phyloP scores from a whole-genome alignment of 1,140 invertebrate genomes.

The Lordiphosa stackelbergi region DNA sequence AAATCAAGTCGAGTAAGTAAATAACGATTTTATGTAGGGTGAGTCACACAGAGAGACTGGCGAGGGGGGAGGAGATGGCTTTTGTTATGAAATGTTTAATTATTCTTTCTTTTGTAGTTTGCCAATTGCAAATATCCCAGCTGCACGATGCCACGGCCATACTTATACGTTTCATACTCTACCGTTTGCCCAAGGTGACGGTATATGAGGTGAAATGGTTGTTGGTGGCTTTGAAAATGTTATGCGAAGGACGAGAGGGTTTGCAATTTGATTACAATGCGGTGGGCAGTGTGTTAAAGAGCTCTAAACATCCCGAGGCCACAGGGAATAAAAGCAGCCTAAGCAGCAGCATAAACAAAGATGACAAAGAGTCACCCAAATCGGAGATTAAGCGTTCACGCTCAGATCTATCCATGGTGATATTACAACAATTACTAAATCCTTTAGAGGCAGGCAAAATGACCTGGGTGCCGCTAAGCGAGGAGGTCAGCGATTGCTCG shows the following conservation, averaged over 20 bases:
- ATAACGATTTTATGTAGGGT: slow-evolving; percentile 28
- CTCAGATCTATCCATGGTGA: slow-evolving; percentile 81
- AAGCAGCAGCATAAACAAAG: slow-evolving; percentile 31
- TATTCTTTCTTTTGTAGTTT: slow-evolving; percentile 77
- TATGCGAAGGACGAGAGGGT: slow-evolving; percentile 60
- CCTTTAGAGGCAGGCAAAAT: slow-evolving; percentile 78
- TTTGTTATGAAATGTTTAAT: background rate
- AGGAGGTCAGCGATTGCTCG: slow-evolving; percentile 67
- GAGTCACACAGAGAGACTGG: no score
- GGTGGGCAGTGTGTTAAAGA: slow-evolving; percentile 59
- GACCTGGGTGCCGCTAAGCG: slow-evolving; percentile 71
- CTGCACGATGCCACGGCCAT: slow-evolving; percentile 68
- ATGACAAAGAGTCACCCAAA: slow-evolving; percentile 80
- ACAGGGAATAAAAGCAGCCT: slow-evolving; percentile 51
- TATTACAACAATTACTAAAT: slow-evolving; percentile 83
- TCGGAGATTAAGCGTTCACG: slow-evolving; percentile 80
- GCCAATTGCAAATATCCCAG: slow-evolving; percentile 80
- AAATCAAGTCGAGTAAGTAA: slow-evolving; percentile 83
- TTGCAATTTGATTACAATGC: slow-evolving; percentile 64
- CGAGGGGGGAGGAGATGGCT: no score
- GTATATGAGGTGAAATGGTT: slow-evolving; percentile 72
- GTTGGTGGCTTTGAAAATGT: slow-evolving; percentile 65
- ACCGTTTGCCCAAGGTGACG: slow-evolving; percentile 59
- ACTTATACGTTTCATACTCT: slow-evolving; percentile 71
- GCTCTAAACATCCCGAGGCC: slow-evolving; percentile 63